These are phyloP conservation scores for Tylochromis polylepis DNA, from an alignment of 2,113 vertebrate genomes.

Conservation along the genomic window DNA sequence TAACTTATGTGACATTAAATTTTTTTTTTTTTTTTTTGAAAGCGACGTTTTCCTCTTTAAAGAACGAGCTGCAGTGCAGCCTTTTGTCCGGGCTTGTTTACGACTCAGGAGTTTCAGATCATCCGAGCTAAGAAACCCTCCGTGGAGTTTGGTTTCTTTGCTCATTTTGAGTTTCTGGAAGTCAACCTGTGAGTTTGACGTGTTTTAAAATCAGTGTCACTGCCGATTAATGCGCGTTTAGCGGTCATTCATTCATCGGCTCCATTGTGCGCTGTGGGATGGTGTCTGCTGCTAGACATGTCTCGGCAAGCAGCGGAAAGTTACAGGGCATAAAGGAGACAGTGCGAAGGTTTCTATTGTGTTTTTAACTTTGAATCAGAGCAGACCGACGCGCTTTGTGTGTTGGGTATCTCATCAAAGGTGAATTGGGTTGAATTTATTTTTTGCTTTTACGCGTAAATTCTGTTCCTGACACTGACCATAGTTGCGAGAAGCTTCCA, in stretches of 20 bases:
- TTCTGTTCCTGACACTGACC: not conserved
- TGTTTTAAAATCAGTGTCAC: not conserved
- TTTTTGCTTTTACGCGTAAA: not conserved
- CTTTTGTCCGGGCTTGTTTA: constrained; percentile 70
- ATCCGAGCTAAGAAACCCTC: not conserved
- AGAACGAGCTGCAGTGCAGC: constrained; percentile 60
- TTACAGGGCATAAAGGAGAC: constrained; percentile 7
- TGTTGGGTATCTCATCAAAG: not conserved
- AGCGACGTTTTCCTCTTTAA: not conserved
- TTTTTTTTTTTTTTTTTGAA: not conserved
- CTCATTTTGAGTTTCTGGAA: not conserved
- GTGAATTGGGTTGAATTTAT: not conserved
- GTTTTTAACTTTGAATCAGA: not conserved
- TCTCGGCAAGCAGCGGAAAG: constrained; percentile 57
- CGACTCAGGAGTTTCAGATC: constrained; percentile 8
- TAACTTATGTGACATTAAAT: not conserved
- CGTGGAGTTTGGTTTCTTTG: not conserved
- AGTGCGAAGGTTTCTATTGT: not conserved
- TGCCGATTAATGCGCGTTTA: not conserved
- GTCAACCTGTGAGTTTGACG: not conserved
- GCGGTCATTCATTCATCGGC: constrained; percentile 46
- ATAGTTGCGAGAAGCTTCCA: not conserved
- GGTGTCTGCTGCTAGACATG: constrained; percentile 42
- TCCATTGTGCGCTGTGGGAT: constrained; percentile 18
- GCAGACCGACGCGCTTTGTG: not conserved